Evolutionary conservation across 2,797 vertebrate species (phyloP), one percentile per base, ranked within the genome.

Genomic region (Enteromius paludinosus): DNA sequence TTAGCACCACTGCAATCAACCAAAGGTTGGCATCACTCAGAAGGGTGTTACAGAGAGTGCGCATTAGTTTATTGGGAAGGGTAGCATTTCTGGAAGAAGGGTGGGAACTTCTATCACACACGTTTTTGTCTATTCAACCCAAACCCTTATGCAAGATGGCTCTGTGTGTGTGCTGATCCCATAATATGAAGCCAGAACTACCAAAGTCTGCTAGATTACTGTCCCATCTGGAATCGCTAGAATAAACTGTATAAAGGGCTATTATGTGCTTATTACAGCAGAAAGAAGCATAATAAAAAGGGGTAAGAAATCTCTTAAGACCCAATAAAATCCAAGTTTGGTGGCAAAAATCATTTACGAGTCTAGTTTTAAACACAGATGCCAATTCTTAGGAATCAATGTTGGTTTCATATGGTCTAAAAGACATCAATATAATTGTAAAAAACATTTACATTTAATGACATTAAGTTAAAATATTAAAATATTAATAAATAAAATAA

Each of bases 1-100:
- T 85, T 54, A 85, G 85, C 75, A 79, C 78, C 87, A 87, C 85
- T 81, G 88, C 90, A 89, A 89, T 81, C 87, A 71, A 80, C 77
- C 82, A 78, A 85, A 89, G 89, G 38, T 70, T 81, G 73, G 76
- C 41, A 43, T 78, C 85, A 76, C 78, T 83, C 54, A 25, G 28
- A 78, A 76, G 79, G 47, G 56, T 82, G 81, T 86, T 86, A 87
- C 66, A 64, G 61, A 81, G 56, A 56, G 85, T 87, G 84, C 33
- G 72, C 72, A 81, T 88, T 80, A 86, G 81, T 85, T 56, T 45
- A 83, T 70, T 62, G 49, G 69, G 71, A 85, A 86, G 64, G 52
- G 41, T 80, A 28, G 79, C 83, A 85, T 83, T 83, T 83, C 69
- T 78, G 43, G 25, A 78, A 64, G 52, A 79, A 77, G 65, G 59